Percentiles rank a stretch among this genome's conserved stretches.
Conservation (phyloP, 2,888 invertebrate species). For the Seladonia tumulorum region DNA sequence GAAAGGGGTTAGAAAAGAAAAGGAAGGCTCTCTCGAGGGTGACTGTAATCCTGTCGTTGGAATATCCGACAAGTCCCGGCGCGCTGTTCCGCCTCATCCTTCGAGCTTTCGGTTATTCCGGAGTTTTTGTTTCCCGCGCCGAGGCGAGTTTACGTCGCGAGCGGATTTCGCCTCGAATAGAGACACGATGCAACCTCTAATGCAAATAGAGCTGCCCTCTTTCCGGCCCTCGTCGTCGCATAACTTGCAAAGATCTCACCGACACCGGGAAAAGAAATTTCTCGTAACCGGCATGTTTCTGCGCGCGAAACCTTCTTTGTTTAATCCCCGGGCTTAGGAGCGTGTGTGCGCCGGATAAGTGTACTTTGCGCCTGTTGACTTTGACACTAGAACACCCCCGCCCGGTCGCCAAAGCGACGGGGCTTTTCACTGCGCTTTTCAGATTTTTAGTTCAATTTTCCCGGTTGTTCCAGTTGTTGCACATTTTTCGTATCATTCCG, state of each 20-base stretch:
- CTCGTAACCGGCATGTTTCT: neutral
- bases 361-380: neutral
- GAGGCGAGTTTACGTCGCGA: constrained; percentile 50
- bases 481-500: no score
- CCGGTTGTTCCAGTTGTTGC: no score
- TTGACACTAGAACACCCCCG: neutral
- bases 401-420: neutral
- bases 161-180: constrained; percentile 57
- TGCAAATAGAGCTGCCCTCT: constrained; percentile 54
- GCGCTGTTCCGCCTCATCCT: constrained; percentile 27
- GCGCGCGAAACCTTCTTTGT: neutral
- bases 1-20: constrained; percentile 40
- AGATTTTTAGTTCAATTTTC: neutral
- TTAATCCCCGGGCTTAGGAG: neutral
- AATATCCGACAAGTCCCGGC: constrained; percentile 62
- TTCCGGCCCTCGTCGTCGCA: constrained; percentile 24
- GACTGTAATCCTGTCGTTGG: constrained; percentile 70
- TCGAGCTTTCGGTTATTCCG: constrained; percentile 33
- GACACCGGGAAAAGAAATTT: neutral
- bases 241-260: constrained; percentile 14
- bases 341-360: neutral
- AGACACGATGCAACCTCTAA: constrained; percentile 52
- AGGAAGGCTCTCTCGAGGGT: constrained; percentile 54
- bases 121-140: constrained; percentile 54
- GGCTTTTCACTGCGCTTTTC: neutral